Evolutionary conservation across 2,888 invertebrate genomes (phyloP).

Genomic region (Heliconius sara): DNA sequence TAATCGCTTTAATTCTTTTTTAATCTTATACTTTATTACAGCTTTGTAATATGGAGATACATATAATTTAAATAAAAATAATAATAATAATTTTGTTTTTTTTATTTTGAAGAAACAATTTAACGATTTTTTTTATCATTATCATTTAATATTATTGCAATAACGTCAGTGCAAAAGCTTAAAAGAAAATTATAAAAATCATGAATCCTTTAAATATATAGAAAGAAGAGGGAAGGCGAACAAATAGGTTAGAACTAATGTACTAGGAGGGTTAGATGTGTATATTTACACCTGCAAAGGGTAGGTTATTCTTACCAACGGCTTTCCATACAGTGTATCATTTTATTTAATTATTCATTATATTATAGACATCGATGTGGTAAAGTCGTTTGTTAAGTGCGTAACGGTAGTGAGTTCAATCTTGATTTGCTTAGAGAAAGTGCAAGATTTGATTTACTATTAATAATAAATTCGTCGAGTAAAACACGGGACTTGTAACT

Average conservation of each 20-base stretch:
- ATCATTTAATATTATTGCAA: background rate
- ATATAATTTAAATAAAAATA: background rate
- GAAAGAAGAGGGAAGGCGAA: slow-evolving; percentile 48
- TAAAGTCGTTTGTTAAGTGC: background rate
- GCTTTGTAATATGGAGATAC: too few species aligned
- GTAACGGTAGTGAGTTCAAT: background rate
- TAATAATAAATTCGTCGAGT: too few species aligned
- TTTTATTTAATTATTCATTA: slow-evolving; percentile 20
- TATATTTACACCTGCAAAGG: slow-evolving; percentile 40
- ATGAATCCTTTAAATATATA: slow-evolving; percentile 48
- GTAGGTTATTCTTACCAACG: slow-evolving; percentile 37
- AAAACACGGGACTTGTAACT: too few species aligned
- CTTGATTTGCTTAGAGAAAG: background rate
- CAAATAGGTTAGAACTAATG: slow-evolving; percentile 80
- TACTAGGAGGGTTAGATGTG: slow-evolving; percentile 50
- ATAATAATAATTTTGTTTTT: background rate
- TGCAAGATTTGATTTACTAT: background rate
- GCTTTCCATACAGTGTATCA: background rate
- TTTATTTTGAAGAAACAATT: background rate
- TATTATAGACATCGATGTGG: background rate
- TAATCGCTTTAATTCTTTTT: too few species aligned
- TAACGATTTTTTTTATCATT: background rate
- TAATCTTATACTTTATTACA: too few species aligned
- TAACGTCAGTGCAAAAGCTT: background rate
- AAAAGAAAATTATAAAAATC: slow-evolving; percentile 5